phyloP scores from a whole-genome alignment of 2,888 invertebrate genomes.

The Amiota minor region DNA sequence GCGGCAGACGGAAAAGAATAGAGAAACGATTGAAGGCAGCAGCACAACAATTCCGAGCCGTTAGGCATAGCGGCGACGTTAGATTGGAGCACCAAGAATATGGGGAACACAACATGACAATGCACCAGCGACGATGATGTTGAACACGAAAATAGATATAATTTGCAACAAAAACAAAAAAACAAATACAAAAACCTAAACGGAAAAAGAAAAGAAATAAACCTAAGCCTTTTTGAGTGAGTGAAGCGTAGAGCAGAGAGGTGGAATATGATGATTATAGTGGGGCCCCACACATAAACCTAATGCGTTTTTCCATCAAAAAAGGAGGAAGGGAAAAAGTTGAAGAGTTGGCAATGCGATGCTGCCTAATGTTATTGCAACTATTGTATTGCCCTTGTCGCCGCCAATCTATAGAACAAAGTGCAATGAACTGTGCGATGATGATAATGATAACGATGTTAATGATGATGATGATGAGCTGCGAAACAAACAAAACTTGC shows the following conservation, averaged over 20 bases:
- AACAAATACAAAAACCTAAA: background rate
- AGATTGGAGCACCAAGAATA: background rate
- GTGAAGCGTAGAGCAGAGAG: too few relatives aligned
- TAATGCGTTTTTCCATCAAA: too few relatives aligned
- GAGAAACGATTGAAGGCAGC: background rate
- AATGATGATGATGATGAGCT: too few relatives aligned
- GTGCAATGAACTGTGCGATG: slow-evolving; percentile 36
- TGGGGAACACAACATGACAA: slow-evolving; percentile 8
- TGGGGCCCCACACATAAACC: too few relatives aligned
- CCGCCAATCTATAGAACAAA: background rate
- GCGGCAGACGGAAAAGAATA: background rate
- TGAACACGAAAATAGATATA: slow-evolving; percentile 15
- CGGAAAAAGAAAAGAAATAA: background rate
- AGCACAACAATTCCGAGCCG: slow-evolving; percentile 6
- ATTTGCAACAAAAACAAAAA: slow-evolving; percentile 7
- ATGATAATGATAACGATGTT: too few relatives aligned
- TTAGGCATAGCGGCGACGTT: slow-evolving; percentile 11
- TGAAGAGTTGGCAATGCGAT: background rate
- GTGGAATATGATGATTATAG: too few relatives aligned
- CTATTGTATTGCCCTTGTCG: background rate
- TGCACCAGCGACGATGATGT: slow-evolving; percentile 6
- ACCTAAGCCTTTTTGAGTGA: background rate
- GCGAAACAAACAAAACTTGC: background rate
- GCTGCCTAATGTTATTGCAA: background rate
- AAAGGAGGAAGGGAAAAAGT: too few relatives aligned